Base-by-base conservation (phyloP, 2,888 invertebrate genomes). In the Aporophyla nigra region DNA sequence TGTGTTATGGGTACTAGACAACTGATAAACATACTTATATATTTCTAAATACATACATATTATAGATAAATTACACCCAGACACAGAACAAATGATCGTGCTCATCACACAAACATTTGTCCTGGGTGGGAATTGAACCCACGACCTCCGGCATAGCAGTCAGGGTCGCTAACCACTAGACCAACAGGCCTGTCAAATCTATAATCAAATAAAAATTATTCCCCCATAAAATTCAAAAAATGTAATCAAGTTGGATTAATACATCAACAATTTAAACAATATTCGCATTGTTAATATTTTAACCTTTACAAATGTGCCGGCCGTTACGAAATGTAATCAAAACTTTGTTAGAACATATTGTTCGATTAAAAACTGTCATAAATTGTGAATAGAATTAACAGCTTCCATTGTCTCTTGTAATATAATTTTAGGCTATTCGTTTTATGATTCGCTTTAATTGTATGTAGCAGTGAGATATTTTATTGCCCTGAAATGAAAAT, bases 361-460 rank as follows among this genome's bases (percentile, higher is more conserved):
- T 56, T 65, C 49, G 59, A 78, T 84, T 84, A 73, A 76, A 85
- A 83, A 76, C 58, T 80, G 63, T 62, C 62, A 75, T 80, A 70
- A 62, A 76, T 84, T 84, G 33, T 69, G 62, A 66, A 43, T 33
- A 73, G 33, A 71, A 56, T 71, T 63, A 58, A 59, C 59, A 10
- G n/a, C 16, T 53, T 61, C 58, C 59, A 70, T 86, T 80, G 74
- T 78, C 33, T 74, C 24, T 21, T 49, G 58, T 74, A 46, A 73
- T 56, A 46, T 56, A 12, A 70, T 71, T 72, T 62, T n/a, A 49
- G 24, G 16, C 5, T 59, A 46, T 67, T 78, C 72, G 49, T 59
- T 76, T 78, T 74, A 33, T 40, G 59, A 68, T 51, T 53, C 5
- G 10, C 40, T 70, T 21, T 16, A 16, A 56, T 5, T 58, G 27